These are phyloP conservation scores for Parnassius smintheus DNA, from an alignment of 2,888 invertebrate genomes.

Conservation along the genomic window DNA sequence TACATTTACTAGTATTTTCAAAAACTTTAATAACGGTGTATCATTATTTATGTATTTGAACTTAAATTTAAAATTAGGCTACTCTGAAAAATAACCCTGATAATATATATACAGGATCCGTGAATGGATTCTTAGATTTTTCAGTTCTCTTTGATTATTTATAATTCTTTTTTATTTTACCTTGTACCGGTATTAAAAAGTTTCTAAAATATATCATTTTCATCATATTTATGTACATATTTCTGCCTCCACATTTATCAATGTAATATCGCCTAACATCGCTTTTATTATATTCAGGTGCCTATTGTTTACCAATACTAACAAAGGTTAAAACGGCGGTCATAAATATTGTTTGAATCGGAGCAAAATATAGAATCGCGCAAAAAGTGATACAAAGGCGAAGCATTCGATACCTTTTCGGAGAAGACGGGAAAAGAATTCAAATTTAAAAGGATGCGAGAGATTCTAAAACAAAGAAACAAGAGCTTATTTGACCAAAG, in stretches of 20 bases:
- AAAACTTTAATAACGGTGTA: too few relatives aligned
- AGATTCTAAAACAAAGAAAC: constrained; percentile 66
- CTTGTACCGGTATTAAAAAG: too few relatives aligned
- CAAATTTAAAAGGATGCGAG: constrained; percentile 72
- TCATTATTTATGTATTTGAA: too few relatives aligned
- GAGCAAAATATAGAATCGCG: constrained; percentile 63
- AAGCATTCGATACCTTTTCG: constrained; percentile 78
- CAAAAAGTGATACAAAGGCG: constrained; percentile 81
- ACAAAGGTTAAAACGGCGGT: constrained; percentile 45
- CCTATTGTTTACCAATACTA: constrained; percentile 40
- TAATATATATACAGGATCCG: too few relatives aligned
- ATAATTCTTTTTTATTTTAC: too few relatives aligned
- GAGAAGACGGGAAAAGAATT: constrained; percentile 77
- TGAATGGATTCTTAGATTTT: too few relatives aligned
- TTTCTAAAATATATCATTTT: neutral
- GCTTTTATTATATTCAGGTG: constrained; percentile 26
- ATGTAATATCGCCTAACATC: constrained; percentile 25
- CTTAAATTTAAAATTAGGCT: too few relatives aligned
- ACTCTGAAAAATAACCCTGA: too few relatives aligned
- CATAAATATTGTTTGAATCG: constrained; percentile 71
- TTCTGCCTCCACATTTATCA: constrained; percentile 21
- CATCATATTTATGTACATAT: constrained; percentile 14
- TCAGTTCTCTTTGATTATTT: too few relatives aligned
- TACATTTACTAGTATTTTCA: too few relatives aligned
- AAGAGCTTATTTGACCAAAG: constrained; percentile 55